phyloP scores from a whole-genome alignment of 2,113 vertebrate genomes.

The Pan paniscus region DNA sequence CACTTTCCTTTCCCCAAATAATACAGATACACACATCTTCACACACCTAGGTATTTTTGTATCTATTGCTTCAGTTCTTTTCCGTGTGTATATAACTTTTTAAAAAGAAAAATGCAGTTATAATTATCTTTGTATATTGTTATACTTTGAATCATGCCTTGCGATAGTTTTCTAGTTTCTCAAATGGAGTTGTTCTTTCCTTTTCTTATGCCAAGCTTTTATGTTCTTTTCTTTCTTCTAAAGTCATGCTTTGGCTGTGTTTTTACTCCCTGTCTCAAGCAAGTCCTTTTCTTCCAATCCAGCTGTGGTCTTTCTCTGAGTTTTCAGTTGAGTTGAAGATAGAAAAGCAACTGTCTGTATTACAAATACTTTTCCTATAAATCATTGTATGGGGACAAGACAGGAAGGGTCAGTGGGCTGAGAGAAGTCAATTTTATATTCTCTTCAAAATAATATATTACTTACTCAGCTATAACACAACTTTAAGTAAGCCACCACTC shows the following conservation, averaged over 20 bases:
- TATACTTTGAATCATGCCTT: neutral
- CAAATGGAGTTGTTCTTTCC: neutral
- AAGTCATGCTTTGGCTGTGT: neutral
- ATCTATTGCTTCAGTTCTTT: neutral
- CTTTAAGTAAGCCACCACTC: neutral
- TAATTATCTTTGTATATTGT: neutral
- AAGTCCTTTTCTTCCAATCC: neutral
- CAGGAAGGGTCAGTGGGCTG: neutral
- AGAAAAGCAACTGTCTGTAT: neutral
- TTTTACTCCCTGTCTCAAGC: neutral
- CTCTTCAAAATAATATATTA: slow-evolving; percentile 28
- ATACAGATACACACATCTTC: neutral
- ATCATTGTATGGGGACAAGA: neutral
- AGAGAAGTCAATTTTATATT: neutral
- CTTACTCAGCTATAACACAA: neutral
- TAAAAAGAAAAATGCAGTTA: neutral
- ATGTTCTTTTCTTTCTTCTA: neutral
- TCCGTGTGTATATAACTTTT: neutral
- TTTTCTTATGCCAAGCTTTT: neutral
- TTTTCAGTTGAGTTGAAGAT: neutral
- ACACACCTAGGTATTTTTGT: neutral
- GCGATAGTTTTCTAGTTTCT: slow-evolving; percentile 19
- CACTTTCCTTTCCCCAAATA: neutral
- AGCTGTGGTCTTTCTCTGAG: neutral
- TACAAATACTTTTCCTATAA: neutral